Conservation (phyloP, 2,888 invertebrate genomes). For the Andrena bucephala region DNA sequence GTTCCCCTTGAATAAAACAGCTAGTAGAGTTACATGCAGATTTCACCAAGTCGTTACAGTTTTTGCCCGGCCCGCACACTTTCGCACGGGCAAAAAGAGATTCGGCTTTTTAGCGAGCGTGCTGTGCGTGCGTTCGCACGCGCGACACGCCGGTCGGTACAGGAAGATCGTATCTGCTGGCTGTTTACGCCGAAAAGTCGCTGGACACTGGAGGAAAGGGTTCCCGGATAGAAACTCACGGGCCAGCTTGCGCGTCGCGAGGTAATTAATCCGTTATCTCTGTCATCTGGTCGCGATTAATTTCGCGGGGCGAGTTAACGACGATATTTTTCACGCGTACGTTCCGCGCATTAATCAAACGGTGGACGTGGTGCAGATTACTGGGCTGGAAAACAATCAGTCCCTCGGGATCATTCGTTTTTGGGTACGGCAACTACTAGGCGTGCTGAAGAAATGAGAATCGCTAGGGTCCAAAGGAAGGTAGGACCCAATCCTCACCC, state of each 20-base stretch:
- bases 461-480: not conserved
- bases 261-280: slow-evolving; percentile 79
- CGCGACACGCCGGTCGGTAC: slow-evolving; percentile 14
- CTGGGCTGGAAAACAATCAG: not conserved
- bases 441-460: not conserved
- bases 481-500: no score
- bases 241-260: slow-evolving; percentile 45
- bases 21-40: slow-evolving; percentile 69
- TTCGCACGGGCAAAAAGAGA: slow-evolving; percentile 29
- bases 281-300: slow-evolving; percentile 77
- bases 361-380: slow-evolving; percentile 4
- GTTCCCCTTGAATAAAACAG: slow-evolving; percentile 35
- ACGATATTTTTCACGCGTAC: slow-evolving; percentile 55
- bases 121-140: slow-evolving; percentile 39
- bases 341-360: slow-evolving; percentile 53
- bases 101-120: slow-evolving; percentile 15
- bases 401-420: not conserved
- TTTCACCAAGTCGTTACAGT: slow-evolving; percentile 65
- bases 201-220: slow-evolving; percentile 33
- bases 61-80: slow-evolving; percentile 50
- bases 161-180: slow-evolving; percentile 62
- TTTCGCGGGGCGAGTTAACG: slow-evolving; percentile 77
- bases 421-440: not conserved
- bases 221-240: slow-evolving; percentile 6
- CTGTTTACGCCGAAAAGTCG: slow-evolving; percentile 51